Evolutionary conservation across 2,113 vertebrate species (phyloP).

Genomic region (Macquaria ambigua): DNA sequence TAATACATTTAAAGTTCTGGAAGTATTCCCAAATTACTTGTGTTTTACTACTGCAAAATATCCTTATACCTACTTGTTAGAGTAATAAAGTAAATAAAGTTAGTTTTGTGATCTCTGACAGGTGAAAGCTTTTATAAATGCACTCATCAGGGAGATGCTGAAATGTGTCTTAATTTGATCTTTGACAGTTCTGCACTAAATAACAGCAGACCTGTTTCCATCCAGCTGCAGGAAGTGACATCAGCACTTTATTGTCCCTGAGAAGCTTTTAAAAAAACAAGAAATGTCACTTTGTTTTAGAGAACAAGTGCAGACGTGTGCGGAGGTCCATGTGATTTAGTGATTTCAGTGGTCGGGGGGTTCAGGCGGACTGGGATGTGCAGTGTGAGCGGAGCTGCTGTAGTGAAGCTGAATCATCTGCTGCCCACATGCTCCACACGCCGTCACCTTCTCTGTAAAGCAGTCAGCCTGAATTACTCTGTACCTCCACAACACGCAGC

Average conservation of each 20-base stretch:
- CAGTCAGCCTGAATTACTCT: slow-evolving; percentile 60
- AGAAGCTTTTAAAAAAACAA: slow-evolving; percentile 2
- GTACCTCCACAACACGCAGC: neutral
- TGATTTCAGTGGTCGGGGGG: neutral
- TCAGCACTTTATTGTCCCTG: neutral
- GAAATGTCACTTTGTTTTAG: neutral
- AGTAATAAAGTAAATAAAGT: too few relatives aligned
- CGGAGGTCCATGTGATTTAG: neutral
- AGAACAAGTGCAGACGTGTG: neutral
- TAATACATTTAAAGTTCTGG: too few relatives aligned
- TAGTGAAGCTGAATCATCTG: slow-evolving; percentile 10
- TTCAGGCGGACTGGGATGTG: neutral
- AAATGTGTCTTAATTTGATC: neutral
- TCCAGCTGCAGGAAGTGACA: slow-evolving; percentile 36
- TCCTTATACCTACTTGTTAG: too few relatives aligned
- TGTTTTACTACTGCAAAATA: too few relatives aligned
- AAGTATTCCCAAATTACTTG: too few relatives aligned
- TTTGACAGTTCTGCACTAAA: neutral
- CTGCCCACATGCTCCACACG: slow-evolving; percentile 41
- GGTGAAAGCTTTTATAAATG: too few relatives aligned
- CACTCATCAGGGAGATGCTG: neutral
- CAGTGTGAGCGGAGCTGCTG: neutral
- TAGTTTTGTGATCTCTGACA: too few relatives aligned
- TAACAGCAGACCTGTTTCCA: slow-evolving; percentile 12
- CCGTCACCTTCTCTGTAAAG: slow-evolving; percentile 64